Conservation (phyloP, 2,888 invertebrate species). For the Clistopyga incitator region DNA sequence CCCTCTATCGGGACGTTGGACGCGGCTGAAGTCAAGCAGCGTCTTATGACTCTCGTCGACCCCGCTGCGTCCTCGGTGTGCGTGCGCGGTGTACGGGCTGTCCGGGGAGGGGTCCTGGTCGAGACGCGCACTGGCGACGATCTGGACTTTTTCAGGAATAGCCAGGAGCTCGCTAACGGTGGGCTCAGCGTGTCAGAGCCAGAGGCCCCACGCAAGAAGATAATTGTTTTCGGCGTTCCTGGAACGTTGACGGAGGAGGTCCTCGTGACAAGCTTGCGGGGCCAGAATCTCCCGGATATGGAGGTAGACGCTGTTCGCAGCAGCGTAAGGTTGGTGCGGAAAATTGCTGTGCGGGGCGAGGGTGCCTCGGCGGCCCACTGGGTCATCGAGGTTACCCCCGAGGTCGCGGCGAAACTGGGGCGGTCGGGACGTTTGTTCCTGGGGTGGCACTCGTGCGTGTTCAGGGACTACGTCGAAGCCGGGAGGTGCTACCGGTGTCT, state of each 20-base stretch:
- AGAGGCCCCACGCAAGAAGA: neutral
- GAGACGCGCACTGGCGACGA: slow-evolving; percentile 14
- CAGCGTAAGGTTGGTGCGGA: slow-evolving; percentile 13
- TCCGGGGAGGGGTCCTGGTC: slow-evolving; percentile 11
- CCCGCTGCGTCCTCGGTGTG: slow-evolving; percentile 5
- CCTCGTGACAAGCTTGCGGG: neutral
- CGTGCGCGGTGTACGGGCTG: neutral
- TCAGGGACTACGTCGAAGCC: slow-evolving; percentile 30
- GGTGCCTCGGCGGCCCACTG: neutral
- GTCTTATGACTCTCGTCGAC: slow-evolving; percentile 1
- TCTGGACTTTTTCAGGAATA: slow-evolving; percentile 5
- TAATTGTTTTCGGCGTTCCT: slow-evolving; percentile 13
- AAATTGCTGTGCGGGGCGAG: neutral
- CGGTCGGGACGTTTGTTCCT: slow-evolving; percentile 4
- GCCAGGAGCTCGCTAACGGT: neutral
- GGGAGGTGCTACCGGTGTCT: slow-evolving; percentile 1
- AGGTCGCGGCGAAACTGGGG: neutral
- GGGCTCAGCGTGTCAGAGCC: slow-evolving; percentile 17
- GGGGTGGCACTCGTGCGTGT: slow-evolving; percentile 29
- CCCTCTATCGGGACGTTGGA: neutral
- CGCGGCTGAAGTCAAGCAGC: slow-evolving; percentile 8
- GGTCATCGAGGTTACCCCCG: slow-evolving; percentile 11
- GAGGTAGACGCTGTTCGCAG: neutral
- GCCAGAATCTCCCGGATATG: neutral
- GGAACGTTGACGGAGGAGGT: neutral